Base-by-base conservation (phyloP, 1,140 invertebrate genomes). In the Ceratoteleas bidentatus region DNA sequence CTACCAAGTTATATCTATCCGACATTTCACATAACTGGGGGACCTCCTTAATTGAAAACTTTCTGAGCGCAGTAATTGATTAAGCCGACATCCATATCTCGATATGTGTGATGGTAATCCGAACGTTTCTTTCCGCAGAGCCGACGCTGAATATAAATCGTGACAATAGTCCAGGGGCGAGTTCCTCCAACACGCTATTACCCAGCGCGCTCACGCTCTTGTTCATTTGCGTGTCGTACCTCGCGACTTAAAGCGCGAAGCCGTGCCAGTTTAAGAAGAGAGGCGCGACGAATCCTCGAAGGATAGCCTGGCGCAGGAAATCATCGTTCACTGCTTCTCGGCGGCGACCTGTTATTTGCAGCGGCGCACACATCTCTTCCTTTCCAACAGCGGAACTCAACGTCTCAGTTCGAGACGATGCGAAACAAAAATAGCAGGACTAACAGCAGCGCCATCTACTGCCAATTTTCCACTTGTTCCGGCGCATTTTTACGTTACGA, bases 191-290 rank as follows among this genome's bases (percentile, higher is more conserved):
- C 24, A 64, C 77, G 38, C 16, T 84, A 24, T 72, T 87, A 34
- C 75, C 86, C 33, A 57, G 65, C 15, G 24, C 49, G 24, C 24
- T 61, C 13, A 60, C 73, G 47, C 33, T 87, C 65, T 57, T 72
- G 49, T 61, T 68, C 62, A 40, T 64, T 53, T 79, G 70, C 62
- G 84, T 69, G 33, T 75, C 80, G 32, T 73, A 60, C 13, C 52
- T 87, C 65, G 68, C 81, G 50, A 85, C 74, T 78, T 88, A 87
- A 88, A 61, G 65, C 74, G 43, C 57, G 54, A 81, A 73, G 49
- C 53, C 49, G 61, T 79, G 76, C 64, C 57, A 69, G 54, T 54
- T 79, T 58, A 72, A 77, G 58, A 50, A 56, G 58, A 69, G 40
- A 69, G 58, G 75, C 70, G 60, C 50, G 54, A 77, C 62, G 68